Conservation (phyloP, 2,888 invertebrate genomes). For the Pocota personata region DNA sequence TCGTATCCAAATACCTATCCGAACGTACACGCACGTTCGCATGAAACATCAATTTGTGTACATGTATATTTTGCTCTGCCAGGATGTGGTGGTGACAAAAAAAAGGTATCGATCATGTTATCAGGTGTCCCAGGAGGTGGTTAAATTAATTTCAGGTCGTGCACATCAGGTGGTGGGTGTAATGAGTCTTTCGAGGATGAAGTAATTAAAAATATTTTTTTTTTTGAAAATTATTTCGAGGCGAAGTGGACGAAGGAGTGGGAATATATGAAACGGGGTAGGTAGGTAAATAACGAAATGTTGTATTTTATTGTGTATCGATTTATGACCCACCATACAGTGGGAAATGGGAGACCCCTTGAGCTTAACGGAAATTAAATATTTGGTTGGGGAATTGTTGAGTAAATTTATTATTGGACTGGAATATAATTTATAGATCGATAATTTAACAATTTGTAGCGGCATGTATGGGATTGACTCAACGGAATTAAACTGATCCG, state of each 20-base stretch:
- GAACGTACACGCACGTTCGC: slow-evolving; percentile 11
- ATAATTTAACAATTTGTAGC: slow-evolving; percentile 25
- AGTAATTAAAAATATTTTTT: slow-evolving; percentile 60
- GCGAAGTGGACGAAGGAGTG: background rate
- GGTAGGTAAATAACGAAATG: slow-evolving; percentile 14
- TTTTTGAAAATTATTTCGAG: slow-evolving; percentile 6
- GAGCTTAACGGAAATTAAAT: slow-evolving; percentile 38
- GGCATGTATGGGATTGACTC: background rate
- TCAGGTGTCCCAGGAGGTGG: slow-evolving; percentile 58
- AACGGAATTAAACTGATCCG: background rate
- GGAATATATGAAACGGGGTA: slow-evolving; percentile 1
- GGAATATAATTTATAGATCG: slow-evolving; percentile 23
- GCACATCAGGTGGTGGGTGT: slow-evolving; percentile 53
- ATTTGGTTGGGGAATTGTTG: slow-evolving; percentile 34
- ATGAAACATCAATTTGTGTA: slow-evolving; percentile 20
- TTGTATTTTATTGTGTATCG: slow-evolving; percentile 37
- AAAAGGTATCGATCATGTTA: slow-evolving; percentile 64
- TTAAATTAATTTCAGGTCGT: slow-evolving; percentile 67
- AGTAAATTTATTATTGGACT: slow-evolving; percentile 20
- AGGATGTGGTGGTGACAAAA: slow-evolving; percentile 9
- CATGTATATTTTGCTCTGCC: slow-evolving; percentile 10
- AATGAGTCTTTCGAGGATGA: slow-evolving; percentile 62
- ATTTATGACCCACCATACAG: background rate
- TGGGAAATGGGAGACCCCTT: slow-evolving; percentile 27
- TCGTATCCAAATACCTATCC: background rate